Conservation (phyloP, 2,888 invertebrate genomes). For the Tachystola acroxantha region DNA sequence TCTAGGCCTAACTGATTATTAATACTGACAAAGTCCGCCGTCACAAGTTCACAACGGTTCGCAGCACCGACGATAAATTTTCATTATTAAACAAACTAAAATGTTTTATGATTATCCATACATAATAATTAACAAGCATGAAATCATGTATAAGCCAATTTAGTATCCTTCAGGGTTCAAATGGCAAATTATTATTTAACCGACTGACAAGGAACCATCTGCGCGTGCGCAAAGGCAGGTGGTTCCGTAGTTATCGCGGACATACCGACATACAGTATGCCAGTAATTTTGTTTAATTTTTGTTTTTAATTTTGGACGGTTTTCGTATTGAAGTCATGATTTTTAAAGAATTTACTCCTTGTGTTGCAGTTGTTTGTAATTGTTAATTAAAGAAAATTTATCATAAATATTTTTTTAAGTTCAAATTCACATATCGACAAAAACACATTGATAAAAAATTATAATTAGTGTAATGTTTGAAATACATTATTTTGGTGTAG, state of each 20-base stretch:
- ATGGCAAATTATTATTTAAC: slow-evolving; percentile 28
- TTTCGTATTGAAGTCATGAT: slow-evolving; percentile 17
- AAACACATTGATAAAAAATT: too few relatives aligned
- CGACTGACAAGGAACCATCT: slow-evolving; percentile 22
- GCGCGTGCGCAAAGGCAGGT: slow-evolving; percentile 19
- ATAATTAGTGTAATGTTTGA: too few relatives aligned
- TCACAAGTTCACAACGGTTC: too few relatives aligned
- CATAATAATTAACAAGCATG: slow-evolving; percentile 11
- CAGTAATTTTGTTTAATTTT: slow-evolving; percentile 20
- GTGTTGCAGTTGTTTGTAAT: too few relatives aligned
- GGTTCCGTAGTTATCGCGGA: slow-evolving; percentile 15
- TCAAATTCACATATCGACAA: too few relatives aligned
- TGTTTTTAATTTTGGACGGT: slow-evolving; percentile 14
- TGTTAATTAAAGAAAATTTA: too few relatives aligned
- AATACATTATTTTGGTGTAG: too few relatives aligned
- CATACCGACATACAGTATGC: slow-evolving; percentile 16
- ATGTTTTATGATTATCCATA: slow-evolving; percentile 6
- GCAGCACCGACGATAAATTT: slow-evolving; percentile 1
- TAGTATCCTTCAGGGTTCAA: slow-evolving; percentile 25
- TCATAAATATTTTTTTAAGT: too few relatives aligned
- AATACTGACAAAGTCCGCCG: too few relatives aligned
- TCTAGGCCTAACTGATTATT: too few relatives aligned
- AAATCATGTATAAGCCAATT: slow-evolving; percentile 12
- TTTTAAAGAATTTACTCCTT: slow-evolving; percentile 10
- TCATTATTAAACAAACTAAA: slow-evolving; percentile 2